Conservation (phyloP, 2,113 vertebrate genomes). For the Gorsachius goisagi region DNA sequence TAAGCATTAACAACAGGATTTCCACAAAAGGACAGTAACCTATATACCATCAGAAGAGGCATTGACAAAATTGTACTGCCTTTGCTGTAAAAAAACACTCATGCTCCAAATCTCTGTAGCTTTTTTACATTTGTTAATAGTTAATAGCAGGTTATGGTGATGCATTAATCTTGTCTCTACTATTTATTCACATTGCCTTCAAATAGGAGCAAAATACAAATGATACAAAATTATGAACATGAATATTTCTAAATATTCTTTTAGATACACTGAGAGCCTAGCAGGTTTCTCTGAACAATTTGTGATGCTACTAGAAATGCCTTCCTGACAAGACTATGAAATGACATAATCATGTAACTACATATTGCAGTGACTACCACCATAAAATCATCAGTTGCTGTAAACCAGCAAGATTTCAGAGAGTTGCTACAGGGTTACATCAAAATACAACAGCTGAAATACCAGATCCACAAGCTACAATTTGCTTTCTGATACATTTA, state of each 20-base stretch:
- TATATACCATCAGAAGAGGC: neutral
- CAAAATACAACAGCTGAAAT: neutral
- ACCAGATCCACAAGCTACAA: neutral
- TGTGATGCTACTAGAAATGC: neutral
- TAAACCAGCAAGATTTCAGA: neutral
- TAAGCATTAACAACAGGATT: neutral
- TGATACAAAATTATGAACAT: neutral
- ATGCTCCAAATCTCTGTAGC: neutral
- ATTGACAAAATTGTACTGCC: neutral
- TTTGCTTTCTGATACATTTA: neutral
- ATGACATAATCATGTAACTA: neutral
- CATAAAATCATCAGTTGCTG: neutral
- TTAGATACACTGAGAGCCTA: neutral
- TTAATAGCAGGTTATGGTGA: neutral
- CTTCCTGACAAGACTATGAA: neutral
- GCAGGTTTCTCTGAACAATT: neutral
- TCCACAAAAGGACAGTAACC: neutral
- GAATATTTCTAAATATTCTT: neutral
- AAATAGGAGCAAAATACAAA: neutral
- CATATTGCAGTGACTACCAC: neutral
- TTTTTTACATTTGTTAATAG: neutral
- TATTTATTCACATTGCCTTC: neutral
- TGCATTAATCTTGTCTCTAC: neutral
- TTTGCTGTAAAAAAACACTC: neutral
- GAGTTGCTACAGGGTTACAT: neutral